Evolutionary conservation across 2,888 invertebrate genomes (phyloP).

Genomic region (Colostygia pectinataria): DNA sequence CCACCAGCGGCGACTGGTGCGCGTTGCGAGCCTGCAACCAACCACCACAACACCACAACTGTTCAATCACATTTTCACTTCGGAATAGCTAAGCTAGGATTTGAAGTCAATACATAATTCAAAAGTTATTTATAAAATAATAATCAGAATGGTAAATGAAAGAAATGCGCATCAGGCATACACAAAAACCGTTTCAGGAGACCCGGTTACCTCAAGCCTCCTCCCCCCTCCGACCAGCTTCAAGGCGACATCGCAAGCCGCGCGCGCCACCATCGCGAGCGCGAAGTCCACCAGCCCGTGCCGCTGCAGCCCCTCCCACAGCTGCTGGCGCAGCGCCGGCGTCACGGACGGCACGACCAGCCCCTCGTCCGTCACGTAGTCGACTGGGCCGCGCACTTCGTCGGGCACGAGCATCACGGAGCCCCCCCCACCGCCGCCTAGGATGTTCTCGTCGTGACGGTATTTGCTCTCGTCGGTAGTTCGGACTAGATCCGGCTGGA

Average conservation of each 20-base stretch:
- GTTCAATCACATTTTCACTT: too few species aligned
- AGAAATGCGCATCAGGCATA: too few species aligned
- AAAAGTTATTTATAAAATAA: too few species aligned
- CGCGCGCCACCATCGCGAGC: slow-evolving; percentile 91
- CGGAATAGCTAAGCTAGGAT: too few species aligned
- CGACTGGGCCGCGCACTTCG: slow-evolving; percentile 76
- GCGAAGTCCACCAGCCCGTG: slow-evolving; percentile 82
- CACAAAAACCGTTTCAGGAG: too few species aligned
- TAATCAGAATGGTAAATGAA: too few species aligned
- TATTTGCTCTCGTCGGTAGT: slow-evolving; percentile 76
- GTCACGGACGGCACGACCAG: slow-evolving; percentile 90
- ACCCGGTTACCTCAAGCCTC: slow-evolving; percentile 85
- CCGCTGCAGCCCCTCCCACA: slow-evolving; percentile 86
- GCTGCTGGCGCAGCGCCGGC: slow-evolving; percentile 84
- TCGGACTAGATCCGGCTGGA: slow-evolving; percentile 66
- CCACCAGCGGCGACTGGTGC: slow-evolving; percentile 93
- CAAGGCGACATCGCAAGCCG: slow-evolving; percentile 91
- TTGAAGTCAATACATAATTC: too few species aligned
- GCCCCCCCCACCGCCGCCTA: slow-evolving; percentile 54
- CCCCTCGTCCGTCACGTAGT: slow-evolving; percentile 91
- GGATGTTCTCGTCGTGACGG: slow-evolving; percentile 93
- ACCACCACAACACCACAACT: too few species aligned
- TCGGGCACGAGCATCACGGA: slow-evolving; percentile 88
- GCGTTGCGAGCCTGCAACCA: slow-evolving; percentile 86
- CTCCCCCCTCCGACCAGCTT: slow-evolving; percentile 91